Evolutionary conservation across 2,797 vertebrate species (phyloP).

Genomic region (Typhlichthys subterraneus): DNA sequence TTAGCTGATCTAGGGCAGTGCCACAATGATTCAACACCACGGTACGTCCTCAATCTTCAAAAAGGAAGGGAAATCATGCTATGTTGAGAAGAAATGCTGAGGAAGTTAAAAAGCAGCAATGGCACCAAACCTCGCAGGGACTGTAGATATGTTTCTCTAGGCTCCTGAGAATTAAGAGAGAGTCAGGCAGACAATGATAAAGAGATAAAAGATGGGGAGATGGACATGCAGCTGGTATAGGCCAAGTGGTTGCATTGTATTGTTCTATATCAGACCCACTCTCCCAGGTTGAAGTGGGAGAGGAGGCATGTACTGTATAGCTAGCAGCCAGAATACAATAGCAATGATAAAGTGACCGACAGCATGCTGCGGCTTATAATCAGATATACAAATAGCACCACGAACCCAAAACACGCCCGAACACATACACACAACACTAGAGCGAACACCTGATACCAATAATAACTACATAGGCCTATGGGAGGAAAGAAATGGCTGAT

Average conservation of each 20-base stretch:
- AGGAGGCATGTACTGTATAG: conserved; percentile 29
- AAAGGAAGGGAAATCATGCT: conserved; percentile 62
- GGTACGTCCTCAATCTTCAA: conserved; percentile 66
- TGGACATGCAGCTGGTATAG: conserved; percentile 22
- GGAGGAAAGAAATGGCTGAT: conserved; percentile 3
- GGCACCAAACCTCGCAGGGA: conserved; percentile 33
- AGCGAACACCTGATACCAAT: conserved; percentile 40
- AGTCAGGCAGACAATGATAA: conserved; percentile 31
- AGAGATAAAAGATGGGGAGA: conserved; percentile 43
- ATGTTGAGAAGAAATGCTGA: conserved; percentile 48
- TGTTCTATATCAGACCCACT: conserved; percentile 39
- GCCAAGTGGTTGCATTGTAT: conserved; percentile 39
- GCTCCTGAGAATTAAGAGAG: conserved; percentile 17
- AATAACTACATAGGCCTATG: background rate
- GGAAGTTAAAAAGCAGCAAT: conserved; percentile 23
- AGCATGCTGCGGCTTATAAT: conserved; percentile 46
- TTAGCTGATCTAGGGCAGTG: conserved; percentile 77
- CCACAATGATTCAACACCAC: conserved; percentile 67
- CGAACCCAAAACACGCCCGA: conserved; percentile 49
- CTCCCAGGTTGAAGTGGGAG: conserved; percentile 46
- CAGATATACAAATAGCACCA: conserved; percentile 50
- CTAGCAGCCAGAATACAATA: conserved; percentile 39
- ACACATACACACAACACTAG: conserved; percentile 48
- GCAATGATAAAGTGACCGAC: conserved; percentile 61
- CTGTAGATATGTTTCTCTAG: conserved; percentile 38